A percentile compares a stretch with the other conserved stretches of the same genome.
These are phyloP conservation scores for Habrosyne pyritoides DNA, from an alignment of 2,888 invertebrate genomes.

Conservation along the genomic window DNA sequence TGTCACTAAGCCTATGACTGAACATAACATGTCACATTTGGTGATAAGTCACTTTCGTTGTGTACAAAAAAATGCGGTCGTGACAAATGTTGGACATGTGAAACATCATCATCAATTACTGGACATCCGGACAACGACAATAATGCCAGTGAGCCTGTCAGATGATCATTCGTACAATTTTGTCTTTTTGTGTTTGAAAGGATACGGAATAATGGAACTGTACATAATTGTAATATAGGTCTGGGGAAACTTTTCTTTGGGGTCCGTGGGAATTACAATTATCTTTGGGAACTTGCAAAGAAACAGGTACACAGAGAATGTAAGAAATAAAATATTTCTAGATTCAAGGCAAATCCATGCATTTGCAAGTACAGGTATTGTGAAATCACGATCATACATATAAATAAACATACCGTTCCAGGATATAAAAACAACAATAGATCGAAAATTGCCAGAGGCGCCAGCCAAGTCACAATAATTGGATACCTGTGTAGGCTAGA, in stretches of 20 bases:
- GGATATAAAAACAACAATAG: neutral
- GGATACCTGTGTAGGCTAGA: neutral
- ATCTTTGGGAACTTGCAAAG: neutral
- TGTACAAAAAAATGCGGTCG: neutral
- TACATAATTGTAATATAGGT: neutral
- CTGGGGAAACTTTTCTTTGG: neutral
- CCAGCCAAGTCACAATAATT: neutral
- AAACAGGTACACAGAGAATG: neutral
- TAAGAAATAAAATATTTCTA: too few relatives aligned
- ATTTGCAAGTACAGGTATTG: too few relatives aligned
- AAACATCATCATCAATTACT: conserved; percentile 8
- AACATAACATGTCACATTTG: conserved; percentile 2
- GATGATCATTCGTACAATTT: conserved; percentile 5
- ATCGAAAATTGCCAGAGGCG: neutral
- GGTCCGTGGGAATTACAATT: neutral
- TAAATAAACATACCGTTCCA: neutral
- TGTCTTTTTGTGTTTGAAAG: conserved; percentile 2
- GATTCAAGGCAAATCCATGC: too few relatives aligned
- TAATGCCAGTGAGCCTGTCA: conserved; percentile 3
- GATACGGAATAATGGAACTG: neutral
- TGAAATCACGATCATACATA: too few relatives aligned
- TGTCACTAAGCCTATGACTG: conserved; percentile 1
- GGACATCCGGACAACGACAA: conserved; percentile 5
- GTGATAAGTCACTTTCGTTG: conserved; percentile 9
- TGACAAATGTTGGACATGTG: conserved; percentile 8